These are phyloP conservation scores for Epistrophe grossulariae DNA, from an alignment of 2,888 invertebrate species.

Conservation along the genomic window DNA sequence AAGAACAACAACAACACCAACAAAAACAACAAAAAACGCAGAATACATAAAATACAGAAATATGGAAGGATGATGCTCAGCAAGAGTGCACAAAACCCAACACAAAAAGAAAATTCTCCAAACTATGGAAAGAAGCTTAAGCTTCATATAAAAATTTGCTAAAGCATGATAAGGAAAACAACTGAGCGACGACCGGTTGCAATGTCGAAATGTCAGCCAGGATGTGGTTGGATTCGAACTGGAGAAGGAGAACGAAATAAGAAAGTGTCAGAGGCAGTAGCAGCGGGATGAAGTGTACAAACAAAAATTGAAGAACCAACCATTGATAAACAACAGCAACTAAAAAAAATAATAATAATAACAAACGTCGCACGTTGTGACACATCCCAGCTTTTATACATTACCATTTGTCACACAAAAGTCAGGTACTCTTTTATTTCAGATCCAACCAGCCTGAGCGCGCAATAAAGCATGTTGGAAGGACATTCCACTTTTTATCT, in stretches of 20 bases:
- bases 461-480: slow-evolving; percentile 35
- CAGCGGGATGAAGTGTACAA: slow-evolving; percentile 27
- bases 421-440: slow-evolving; percentile 65
- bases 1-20: slow-evolving; percentile 31
- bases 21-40: slow-evolving; percentile 28
- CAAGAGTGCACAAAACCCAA: slow-evolving; percentile 33
- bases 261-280: slow-evolving; percentile 28
- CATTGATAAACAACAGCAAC: slow-evolving; percentile 34
- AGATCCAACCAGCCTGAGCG: slow-evolving; percentile 14
- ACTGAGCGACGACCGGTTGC: slow-evolving; percentile 63
- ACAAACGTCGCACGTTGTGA: slow-evolving; percentile 59
- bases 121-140: slow-evolving; percentile 44
- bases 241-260: slow-evolving; percentile 33
- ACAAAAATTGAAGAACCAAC: slow-evolving; percentile 37
- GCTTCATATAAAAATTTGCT: slow-evolving; percentile 24
- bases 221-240: slow-evolving; percentile 41
- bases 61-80: slow-evolving; percentile 30
- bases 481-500: slow-evolving; percentile 55
- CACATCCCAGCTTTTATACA: slow-evolving; percentile 58
- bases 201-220: slow-evolving; percentile 65
- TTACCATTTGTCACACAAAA: slow-evolving; percentile 73
- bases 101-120: slow-evolving; percentile 49
- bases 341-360: slow-evolving; percentile 7
- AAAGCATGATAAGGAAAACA: slow-evolving; percentile 49
- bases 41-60: not conserved